phyloP scores from a whole-genome alignment of 2,797 vertebrate genomes.

The Gobionotothen gibberifrons region DNA sequence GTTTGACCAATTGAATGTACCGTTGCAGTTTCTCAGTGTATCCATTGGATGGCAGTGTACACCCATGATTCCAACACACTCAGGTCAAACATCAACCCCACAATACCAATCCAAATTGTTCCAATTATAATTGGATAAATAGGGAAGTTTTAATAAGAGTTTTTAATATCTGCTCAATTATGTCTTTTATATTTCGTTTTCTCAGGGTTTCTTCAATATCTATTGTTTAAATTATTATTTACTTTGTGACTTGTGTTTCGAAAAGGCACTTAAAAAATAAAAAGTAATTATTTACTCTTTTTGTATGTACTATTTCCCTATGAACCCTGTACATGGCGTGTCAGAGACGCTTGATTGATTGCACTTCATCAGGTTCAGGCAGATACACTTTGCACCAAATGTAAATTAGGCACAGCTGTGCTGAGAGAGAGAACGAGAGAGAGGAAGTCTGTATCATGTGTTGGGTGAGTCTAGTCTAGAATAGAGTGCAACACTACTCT shows the following conservation, averaged over 20 bases:
- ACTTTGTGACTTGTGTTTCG: too few species aligned
- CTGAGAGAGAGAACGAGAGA: neutral
- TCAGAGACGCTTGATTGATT: neutral
- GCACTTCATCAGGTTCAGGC: neutral
- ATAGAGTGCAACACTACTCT: neutral
- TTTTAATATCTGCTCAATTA: too few species aligned
- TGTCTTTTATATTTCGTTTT: too few species aligned
- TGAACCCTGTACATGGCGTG: neutral
- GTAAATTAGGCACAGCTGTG: slow-evolving; percentile 43
- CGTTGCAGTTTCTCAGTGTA: neutral
- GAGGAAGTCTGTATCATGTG: slow-evolving; percentile 32
- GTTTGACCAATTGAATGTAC: neutral
- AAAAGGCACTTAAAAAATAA: too few species aligned
- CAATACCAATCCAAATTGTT: too few species aligned
- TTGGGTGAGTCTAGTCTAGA: neutral
- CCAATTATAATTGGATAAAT: too few species aligned
- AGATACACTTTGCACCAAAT: neutral
- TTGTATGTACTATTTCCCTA: neutral
- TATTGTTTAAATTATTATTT: too few species aligned
- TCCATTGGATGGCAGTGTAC: neutral
- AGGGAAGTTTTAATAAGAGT: too few species aligned
- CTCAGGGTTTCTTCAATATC: too few species aligned
- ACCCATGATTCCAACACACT: neutral
- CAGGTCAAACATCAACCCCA: neutral
- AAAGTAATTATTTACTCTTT: too few species aligned